Conservation (phyloP, 2,113 vertebrate species). For the Rallus limicola region DNA sequence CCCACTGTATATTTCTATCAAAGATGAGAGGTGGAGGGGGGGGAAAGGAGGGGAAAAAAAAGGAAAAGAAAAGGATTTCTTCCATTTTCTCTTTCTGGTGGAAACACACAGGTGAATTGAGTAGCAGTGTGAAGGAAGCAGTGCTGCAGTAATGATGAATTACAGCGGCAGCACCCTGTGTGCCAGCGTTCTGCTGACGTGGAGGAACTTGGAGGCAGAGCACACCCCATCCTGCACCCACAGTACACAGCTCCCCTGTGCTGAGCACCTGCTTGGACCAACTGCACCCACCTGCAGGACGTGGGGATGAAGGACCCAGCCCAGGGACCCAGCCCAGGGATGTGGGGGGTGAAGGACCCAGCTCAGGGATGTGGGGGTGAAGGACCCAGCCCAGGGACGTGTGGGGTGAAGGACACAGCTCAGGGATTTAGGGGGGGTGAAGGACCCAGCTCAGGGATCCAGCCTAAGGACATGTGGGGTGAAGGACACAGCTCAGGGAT, state of each 20-base stretch:
- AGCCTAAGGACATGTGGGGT: no score
- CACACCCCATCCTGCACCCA: fast-evolving
- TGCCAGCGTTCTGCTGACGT: background rate
- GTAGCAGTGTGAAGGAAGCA: background rate
- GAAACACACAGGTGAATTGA: background rate
- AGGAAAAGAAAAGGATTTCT: background rate
- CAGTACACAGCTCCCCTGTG: background rate
- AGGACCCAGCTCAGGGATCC: no score
- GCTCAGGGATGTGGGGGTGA: background rate
- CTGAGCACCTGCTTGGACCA: fast-evolving
- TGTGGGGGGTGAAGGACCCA: background rate
- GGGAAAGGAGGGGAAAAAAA: background rate
- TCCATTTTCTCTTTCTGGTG: background rate
- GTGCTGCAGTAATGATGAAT: background rate
- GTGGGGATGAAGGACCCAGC: background rate
- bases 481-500: no score
- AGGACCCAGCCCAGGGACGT: no score
- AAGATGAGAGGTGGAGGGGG: background rate
- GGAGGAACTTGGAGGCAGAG: background rate
- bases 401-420: no score
- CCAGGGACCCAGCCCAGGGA: no score
- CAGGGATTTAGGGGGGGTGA: no score
- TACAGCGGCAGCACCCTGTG: fast-evolving
- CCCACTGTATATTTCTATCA: background rate
- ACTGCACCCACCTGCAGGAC: background rate